Conservation (phyloP, 2,888 invertebrate species). For the Zele albiditarsus region DNA sequence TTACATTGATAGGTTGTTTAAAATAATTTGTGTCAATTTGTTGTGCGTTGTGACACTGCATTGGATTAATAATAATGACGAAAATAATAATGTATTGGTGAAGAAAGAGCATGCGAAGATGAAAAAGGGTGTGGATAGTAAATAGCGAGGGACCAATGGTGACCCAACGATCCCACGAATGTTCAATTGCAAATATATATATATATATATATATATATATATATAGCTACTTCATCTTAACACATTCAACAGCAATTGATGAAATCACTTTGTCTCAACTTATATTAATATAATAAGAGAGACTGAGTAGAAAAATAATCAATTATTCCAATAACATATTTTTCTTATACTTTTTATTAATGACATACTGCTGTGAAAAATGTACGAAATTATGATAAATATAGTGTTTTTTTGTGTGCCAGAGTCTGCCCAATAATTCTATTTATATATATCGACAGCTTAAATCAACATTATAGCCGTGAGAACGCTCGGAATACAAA, state of each 20-base stretch:
- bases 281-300: not conserved
- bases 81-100: not conserved
- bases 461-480: not conserved
- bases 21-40: too few species aligned
- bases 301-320: too few species aligned
- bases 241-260: not conserved
- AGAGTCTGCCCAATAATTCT: not conserved
- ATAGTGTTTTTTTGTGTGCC: not conserved
- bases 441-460: not conserved
- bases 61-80: constrained; percentile 45
- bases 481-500: not conserved
- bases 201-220: not conserved
- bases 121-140: not conserved
- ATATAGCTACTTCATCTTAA: not conserved
- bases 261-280: constrained; percentile 5
- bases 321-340: too few species aligned
- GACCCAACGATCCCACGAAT: constrained; percentile 46
- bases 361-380: not conserved
- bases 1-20: not conserved
- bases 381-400: not conserved
- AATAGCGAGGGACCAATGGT: constrained; percentile 37
- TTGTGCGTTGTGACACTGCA: not conserved
- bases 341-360: not conserved
- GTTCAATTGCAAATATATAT: not conserved
- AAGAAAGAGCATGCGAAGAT: not conserved